These are phyloP conservation scores for Harpagoxenus sublaevis DNA, from an alignment of 2,888 invertebrate genomes.

Conservation along the genomic window DNA sequence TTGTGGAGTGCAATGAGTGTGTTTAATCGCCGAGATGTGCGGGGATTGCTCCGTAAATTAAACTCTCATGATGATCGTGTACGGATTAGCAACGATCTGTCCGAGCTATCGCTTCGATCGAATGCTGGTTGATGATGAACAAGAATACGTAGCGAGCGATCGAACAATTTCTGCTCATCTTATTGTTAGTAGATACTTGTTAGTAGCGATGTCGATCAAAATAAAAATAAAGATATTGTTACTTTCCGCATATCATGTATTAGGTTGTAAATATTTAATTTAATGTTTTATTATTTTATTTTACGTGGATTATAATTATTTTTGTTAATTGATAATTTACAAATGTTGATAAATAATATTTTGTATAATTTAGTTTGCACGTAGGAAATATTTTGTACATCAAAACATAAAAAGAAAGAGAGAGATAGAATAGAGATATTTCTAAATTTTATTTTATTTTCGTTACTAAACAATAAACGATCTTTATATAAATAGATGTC, in stretches of 20 bases:
- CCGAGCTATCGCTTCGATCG: neutral
- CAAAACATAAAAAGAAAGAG: neutral
- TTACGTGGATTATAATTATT: neutral
- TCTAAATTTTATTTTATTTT: neutral
- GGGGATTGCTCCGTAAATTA: neutral
- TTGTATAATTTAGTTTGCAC: neutral
- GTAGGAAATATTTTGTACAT: neutral
- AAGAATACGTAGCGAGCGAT: neutral
- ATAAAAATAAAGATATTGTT: neutral
- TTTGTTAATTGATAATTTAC: neutral
- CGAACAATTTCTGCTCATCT: neutral
- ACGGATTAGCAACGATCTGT: neutral
- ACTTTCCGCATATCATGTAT: neutral
- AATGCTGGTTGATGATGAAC: neutral
- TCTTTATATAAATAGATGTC: neutral
- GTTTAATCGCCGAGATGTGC: neutral
- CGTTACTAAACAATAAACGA: neutral
- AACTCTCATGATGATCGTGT: neutral
- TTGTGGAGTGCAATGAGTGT: conserved; percentile 35
- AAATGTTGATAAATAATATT: neutral
- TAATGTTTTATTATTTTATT: neutral
- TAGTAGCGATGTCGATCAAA: neutral
- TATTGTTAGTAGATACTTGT: neutral
- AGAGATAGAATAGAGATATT: neutral
- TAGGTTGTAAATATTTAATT: neutral